Conservation (phyloP, 1,140 invertebrate species). For the Phortica variegata region DNA sequence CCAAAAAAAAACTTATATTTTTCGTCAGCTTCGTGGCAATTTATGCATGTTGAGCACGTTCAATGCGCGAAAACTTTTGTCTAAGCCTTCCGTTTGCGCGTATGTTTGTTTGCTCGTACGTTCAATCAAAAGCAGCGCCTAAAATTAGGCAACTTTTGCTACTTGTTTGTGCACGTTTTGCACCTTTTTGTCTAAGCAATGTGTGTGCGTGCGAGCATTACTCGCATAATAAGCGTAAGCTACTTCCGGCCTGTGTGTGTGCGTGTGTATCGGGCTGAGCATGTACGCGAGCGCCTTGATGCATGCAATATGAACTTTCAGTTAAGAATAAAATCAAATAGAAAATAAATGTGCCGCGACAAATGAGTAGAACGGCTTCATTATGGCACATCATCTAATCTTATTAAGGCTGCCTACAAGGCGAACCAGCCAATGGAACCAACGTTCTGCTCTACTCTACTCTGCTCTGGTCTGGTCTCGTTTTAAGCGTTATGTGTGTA, state of each 20-base stretch:
- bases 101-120: no score
- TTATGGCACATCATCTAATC: constrained; percentile 52
- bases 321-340: background rate
- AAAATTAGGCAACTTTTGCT: constrained; percentile 29
- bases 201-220: constrained; percentile 19
- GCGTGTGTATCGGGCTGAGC: background rate
- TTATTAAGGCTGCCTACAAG: no score
- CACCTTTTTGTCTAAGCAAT: constrained; percentile 11
- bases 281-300: background rate
- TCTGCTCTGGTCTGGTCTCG: constrained; percentile 32
- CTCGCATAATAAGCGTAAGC: constrained; percentile 42
- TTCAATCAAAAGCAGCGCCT: constrained; percentile 3
- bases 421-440: constrained; percentile 2
- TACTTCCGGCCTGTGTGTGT: constrained; percentile 9
- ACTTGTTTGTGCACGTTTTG: constrained; percentile 9
- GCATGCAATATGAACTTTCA: background rate
- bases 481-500: constrained; percentile 16
- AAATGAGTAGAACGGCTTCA: constrained; percentile 29
- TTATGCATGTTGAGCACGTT: no score
- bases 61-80: no score
- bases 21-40: no score
- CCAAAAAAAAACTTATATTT: background rate
- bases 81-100: no score
- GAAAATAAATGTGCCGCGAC: background rate
- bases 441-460: no score